These are phyloP conservation scores for Cephalophus harveyi DNA, from an alignment of 2,113 vertebrate species.

Conservation along the genomic window DNA sequence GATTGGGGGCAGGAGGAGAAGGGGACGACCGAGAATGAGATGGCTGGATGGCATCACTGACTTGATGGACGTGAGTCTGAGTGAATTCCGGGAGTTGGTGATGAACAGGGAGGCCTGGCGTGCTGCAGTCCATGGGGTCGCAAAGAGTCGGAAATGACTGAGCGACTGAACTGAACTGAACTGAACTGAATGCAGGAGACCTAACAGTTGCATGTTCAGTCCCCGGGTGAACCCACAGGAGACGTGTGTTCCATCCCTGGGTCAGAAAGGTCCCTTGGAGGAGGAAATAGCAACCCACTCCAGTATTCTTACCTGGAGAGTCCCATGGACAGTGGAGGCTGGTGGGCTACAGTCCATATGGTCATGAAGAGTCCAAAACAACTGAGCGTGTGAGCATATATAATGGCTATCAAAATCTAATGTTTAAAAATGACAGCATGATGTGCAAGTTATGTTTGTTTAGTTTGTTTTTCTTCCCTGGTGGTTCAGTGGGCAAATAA, in stretches of 20 bases:
- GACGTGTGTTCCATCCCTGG: neutral
- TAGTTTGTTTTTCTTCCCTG: neutral
- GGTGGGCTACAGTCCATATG: neutral
- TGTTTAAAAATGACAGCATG: neutral
- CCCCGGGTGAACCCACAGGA: neutral
- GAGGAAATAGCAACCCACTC: neutral
- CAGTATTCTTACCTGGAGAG: neutral
- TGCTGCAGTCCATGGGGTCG: too few species aligned
- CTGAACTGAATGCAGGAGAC: neutral
- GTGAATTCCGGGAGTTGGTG: too few species aligned
- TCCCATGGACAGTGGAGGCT: neutral
- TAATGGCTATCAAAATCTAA: neutral
- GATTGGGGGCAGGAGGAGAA: too few species aligned
- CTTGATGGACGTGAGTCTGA: too few species aligned
- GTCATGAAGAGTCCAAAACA: neutral
- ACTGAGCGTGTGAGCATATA: neutral
- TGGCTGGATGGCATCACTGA: too few species aligned
- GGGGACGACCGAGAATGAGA: rapidly evolving
- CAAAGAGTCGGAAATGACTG: too few species aligned
- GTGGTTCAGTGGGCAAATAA: neutral
- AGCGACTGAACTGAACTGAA: too few species aligned
- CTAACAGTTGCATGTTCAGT: neutral
- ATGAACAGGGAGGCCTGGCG: too few species aligned
- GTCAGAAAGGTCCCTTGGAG: neutral
- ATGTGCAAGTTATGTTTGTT: neutral